Conservation (phyloP, 2,888 invertebrate species). For the Clepsis dumicolana region DNA sequence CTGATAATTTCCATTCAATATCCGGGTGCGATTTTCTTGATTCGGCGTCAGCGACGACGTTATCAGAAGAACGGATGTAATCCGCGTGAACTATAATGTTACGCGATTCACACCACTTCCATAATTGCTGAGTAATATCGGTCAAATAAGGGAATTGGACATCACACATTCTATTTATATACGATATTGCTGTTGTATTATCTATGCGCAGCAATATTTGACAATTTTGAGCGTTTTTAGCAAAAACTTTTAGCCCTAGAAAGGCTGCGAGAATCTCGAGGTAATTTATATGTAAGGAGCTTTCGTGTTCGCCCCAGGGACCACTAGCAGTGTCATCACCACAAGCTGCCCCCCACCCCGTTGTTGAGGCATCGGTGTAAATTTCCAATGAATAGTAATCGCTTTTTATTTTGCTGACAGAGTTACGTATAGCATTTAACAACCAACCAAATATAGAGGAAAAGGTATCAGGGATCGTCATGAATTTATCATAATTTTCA, state of each 20-base stretch:
- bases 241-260: constrained; percentile 14
- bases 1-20: constrained; percentile 10
- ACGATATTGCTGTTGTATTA: neutral
- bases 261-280: constrained; percentile 22
- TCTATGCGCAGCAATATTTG: constrained; percentile 1
- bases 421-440: constrained; percentile 2
- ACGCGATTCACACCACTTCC: constrained; percentile 12
- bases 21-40: constrained; percentile 12
- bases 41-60: constrained; percentile 22
- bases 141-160: constrained; percentile 7
- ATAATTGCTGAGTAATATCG: constrained; percentile 1
- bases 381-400: constrained; percentile 17
- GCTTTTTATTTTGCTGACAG: constrained; percentile 9
- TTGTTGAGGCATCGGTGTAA: constrained; percentile 5
- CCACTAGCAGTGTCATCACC: neutral
- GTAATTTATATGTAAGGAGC: neutral
- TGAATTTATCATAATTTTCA: constrained; percentile 5
- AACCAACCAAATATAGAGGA: constrained; percentile 7
- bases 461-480: neutral
- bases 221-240: neutral
- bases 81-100: constrained; percentile 3
- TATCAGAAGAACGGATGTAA: constrained; percentile 18
- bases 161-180: constrained; percentile 1
- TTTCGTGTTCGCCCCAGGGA: neutral
- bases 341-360: constrained; percentile 12